Percentiles rank a stretch among this genome's conserved stretches.
These are phyloP conservation scores for Podabrus alpinus DNA, from an alignment of 2,888 invertebrate genomes.

Conservation along the genomic window DNA sequence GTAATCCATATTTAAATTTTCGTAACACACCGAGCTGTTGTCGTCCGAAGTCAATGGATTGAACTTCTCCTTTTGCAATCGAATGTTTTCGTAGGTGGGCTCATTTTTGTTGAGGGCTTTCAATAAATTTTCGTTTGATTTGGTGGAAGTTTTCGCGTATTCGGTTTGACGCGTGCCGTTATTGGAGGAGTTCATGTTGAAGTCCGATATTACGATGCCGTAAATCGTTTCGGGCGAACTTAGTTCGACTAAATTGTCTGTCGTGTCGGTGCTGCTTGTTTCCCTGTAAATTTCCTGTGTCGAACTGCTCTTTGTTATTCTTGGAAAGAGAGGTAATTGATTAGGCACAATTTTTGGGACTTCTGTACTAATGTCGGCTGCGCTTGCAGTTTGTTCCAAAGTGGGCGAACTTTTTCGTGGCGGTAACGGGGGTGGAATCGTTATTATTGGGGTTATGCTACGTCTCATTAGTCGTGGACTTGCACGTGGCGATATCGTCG, in stretches of 20 bases:
- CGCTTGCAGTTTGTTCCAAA: slow-evolving; percentile 40
- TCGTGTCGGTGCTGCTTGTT: slow-evolving; percentile 25
- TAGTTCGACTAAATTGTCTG: slow-evolving; percentile 50
- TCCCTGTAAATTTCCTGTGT: slow-evolving; percentile 51
- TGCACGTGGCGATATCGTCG: slow-evolving; percentile 62
- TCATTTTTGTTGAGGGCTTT: slow-evolving; percentile 21
- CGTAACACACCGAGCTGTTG: slow-evolving; percentile 65
- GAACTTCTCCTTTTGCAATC: slow-evolving; percentile 44
- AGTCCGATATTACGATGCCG: slow-evolving; percentile 70
- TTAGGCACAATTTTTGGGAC: slow-evolving; percentile 37
- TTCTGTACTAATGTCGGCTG: slow-evolving; percentile 43
- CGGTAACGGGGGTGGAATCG: slow-evolving; percentile 65
- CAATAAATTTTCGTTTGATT: slow-evolving; percentile 16
- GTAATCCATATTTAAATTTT: slow-evolving; percentile 89
- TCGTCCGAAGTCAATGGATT: slow-evolving; percentile 49
- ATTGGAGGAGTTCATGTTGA: slow-evolving; percentile 54
- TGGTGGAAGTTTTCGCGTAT: slow-evolving; percentile 32
- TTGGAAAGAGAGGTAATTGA: slow-evolving; percentile 33
- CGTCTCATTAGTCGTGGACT: slow-evolving; percentile 59
- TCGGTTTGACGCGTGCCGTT: slow-evolving; percentile 49
- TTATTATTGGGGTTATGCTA: slow-evolving; percentile 50
- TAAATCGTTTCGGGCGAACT: slow-evolving; percentile 75
- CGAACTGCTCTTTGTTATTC: slow-evolving; percentile 51
- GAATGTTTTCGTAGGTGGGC: slow-evolving; percentile 44
- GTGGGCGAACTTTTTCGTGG: slow-evolving; percentile 62